Base-by-base conservation (phyloP, 1,140 invertebrate genomes). In the Bathynomus jamesi region DNA sequence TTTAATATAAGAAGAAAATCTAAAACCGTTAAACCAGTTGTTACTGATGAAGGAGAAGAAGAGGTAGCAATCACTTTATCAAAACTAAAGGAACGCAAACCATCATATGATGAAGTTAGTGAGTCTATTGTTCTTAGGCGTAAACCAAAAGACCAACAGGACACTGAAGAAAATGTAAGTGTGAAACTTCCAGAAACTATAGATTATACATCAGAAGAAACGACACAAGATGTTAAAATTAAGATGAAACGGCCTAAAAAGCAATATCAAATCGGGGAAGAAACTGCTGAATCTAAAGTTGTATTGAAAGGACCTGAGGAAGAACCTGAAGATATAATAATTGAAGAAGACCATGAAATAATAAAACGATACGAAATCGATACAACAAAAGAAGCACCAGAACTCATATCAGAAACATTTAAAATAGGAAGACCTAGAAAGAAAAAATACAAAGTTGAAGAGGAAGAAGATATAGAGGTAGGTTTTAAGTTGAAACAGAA, bases 301-400 rank as follows among this genome's bases (percentile, higher is more conserved):
- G 32, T 73, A 25, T 66, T 74, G 84, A 67, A 81, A 82, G 79
- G 81, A 77, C 66, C 79, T 60, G 78, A 79, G 46, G 76, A 78
- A 32, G 75, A 79, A 32, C 73, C 80, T 72, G 78, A 79, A 40
- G 77, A 79, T n/a, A 76, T 78, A 71, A 61, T 73, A 32, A 53
- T 65, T 71, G 3, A 80, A 25, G 69, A 78, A 67, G 46, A 72
- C n/a, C 83, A 83, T 25, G 78, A 84, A 62, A 81, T 84, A 79
- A 82, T 84, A 78, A 82, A 84, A 69, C 13, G 40, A 5, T 53
- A 53, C 21, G 40, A 53, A 53, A 53, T 53, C 21, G 11, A 53
- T 53, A 53, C 13, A 21, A 1, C 13, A 53, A 21, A 53, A 53
- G 40, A 21, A 24, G 65, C 21, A 27, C 24, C 21, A 8, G 65